A percentile compares a stretch with the other conserved stretches of the same genome.
phyloP scores from a whole-genome alignment of 2,797 vertebrate genomes.

The Pterois miles region DNA sequence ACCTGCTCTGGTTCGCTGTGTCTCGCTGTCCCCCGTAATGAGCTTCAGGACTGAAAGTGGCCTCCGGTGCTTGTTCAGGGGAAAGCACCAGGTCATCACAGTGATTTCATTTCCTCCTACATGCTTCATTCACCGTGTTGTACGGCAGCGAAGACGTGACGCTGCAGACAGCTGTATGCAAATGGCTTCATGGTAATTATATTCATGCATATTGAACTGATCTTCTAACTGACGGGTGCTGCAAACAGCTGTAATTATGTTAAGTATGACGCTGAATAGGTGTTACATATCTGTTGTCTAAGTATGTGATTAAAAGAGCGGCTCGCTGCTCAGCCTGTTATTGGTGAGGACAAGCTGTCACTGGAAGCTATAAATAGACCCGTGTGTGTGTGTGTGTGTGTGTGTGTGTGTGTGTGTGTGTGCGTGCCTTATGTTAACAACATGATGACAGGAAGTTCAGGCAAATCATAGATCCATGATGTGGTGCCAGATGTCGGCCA shows the following conservation, averaged over 20 bases:
- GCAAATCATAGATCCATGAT: conserved; percentile 20
- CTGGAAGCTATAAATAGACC: conserved; percentile 47
- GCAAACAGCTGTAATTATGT: conserved; percentile 44
- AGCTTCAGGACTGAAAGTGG: conserved; percentile 24
- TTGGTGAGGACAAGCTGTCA: conserved; percentile 18
- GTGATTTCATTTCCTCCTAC: conserved; percentile 1
- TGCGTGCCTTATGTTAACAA: background rate
- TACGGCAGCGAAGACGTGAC: background rate
- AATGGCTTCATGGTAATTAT: conserved; percentile 12
- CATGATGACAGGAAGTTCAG: background rate
- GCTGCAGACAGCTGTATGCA: background rate
- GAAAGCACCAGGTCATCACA: conserved; percentile 22
- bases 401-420: background rate
- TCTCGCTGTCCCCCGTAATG: background rate
- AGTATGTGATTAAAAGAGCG: conserved; percentile 33
- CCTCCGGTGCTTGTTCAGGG: background rate
- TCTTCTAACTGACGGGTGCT: conserved; percentile 1
- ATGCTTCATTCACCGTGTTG: background rate
- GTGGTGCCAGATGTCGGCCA: conserved; percentile 6
- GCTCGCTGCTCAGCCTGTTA: conserved; percentile 25
- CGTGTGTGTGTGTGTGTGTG: conserved; percentile 6
- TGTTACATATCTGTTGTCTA: conserved; percentile 20
- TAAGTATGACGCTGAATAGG: conserved; percentile 9
- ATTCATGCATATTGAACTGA: conserved; percentile 30
- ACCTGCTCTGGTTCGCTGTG: background rate